Percentiles rank a stretch among this genome's conserved stretches.
Evolutionary conservation across 35 echinoderm and acorn worm genomes (phyloP).

Genomic region (Strongylocentrotus purpuratus): DNA sequence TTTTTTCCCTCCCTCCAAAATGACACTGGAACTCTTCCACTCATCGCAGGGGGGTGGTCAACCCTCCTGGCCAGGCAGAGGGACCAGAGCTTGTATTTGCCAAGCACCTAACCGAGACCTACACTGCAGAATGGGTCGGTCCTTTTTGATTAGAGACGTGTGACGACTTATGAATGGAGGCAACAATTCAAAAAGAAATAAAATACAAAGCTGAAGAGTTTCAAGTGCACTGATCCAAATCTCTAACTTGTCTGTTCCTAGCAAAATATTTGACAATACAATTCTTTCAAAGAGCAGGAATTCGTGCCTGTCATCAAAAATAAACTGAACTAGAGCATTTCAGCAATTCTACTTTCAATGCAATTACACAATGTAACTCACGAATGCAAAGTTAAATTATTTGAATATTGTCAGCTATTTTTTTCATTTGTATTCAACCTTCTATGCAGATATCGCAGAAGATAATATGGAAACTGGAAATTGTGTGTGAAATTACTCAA

Average conservation of each 20-base stretch:
- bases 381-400: too few species aligned
- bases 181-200: background rate
- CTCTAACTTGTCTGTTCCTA: background rate
- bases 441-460: too few species aligned
- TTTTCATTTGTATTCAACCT: too few species aligned
- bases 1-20: background rate
- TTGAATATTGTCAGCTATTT: too few species aligned
- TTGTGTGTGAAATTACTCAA: too few species aligned
- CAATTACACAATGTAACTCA: too few species aligned
- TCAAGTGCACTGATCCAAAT: background rate
- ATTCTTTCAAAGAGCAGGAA: background rate
- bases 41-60: background rate
- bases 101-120: background rate
- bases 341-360: too few species aligned
- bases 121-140: background rate
- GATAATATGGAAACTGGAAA: too few species aligned
- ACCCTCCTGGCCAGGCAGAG: background rate
- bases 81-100: background rate
- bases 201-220: background rate
- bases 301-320: background rate
- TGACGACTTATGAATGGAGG: background rate
- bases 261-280: background rate
- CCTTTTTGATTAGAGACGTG: background rate
- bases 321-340: background rate
- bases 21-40: constrained; percentile 11